A percentile compares a stretch with the other conserved stretches of the same genome.
Conservation (phyloP, 2,113 vertebrate genomes). For the Leuciscus idus region DNA sequence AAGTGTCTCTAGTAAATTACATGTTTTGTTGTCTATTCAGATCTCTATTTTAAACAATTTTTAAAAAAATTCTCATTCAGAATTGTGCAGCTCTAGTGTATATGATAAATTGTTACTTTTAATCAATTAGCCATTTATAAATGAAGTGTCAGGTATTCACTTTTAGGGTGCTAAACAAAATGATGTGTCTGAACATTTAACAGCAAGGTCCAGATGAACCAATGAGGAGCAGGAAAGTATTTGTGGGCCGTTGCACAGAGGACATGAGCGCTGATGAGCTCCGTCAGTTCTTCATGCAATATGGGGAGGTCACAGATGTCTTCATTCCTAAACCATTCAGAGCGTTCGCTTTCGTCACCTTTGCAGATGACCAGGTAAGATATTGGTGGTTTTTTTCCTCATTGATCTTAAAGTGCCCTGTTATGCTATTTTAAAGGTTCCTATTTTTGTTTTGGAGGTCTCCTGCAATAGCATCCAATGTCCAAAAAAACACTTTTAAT, state of each 20-base stretch:
- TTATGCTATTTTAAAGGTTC: no score
- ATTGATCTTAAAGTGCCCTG: not conserved
- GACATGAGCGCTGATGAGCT: conserved; percentile 96
- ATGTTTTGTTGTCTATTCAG: no score
- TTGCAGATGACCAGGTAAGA: conserved; percentile 96
- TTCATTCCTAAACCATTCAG: conserved; percentile 98
- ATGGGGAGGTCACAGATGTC: conserved; percentile 97
- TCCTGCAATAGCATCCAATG: no score
- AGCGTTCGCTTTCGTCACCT: conserved; percentile 97
- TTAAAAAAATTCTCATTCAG: no score
- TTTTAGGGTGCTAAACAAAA: not conserved
- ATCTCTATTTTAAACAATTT: no score
- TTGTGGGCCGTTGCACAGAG: conserved; percentile 96
- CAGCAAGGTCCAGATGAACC: conserved; percentile 96
- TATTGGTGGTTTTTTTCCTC: not conserved
- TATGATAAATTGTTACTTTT: not conserved
- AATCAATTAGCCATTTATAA: not conserved
- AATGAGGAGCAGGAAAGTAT: conserved; percentile 94
- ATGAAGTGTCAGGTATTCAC: not conserved
- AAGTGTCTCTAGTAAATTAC: no score
- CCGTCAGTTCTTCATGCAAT: conserved; percentile 95
- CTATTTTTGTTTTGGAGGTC: no score
- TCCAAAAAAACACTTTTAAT: no score
- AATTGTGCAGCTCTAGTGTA: no score
- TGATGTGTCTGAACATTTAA: not conserved